Conservation (phyloP, 2,113 vertebrate species). For the Danionella cerebrum region DNA sequence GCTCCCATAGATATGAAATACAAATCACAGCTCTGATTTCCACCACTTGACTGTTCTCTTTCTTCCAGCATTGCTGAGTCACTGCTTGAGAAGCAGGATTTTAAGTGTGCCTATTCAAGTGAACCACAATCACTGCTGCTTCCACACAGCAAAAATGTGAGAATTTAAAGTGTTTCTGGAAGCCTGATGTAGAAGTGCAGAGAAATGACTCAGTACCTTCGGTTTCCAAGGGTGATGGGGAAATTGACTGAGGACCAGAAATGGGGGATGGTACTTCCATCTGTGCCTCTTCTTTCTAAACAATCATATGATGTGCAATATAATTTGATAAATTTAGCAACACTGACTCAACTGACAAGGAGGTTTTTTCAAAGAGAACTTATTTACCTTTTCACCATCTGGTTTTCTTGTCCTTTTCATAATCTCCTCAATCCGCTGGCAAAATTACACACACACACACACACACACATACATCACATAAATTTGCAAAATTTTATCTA, state of each 20-base stretch:
- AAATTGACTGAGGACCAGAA: slow-evolving; percentile 23
- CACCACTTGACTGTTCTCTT: slow-evolving; percentile 34
- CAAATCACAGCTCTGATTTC: not conserved
- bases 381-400: slow-evolving; percentile 74
- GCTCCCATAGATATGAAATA: not conserved
- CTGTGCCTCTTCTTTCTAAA: slow-evolving; percentile 34
- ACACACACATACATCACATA: not conserved
- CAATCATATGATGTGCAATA: slow-evolving; percentile 4
- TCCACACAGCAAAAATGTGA: not conserved
- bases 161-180: not conserved
- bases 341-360: not conserved
- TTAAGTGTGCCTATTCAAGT: not conserved
- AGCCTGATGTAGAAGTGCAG: not conserved
- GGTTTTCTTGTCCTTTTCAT: slow-evolving; percentile 95
- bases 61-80: slow-evolving; percentile 53
- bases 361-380: not conserved
- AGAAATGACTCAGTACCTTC: slow-evolving; percentile 22
- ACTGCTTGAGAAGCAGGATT: slow-evolving; percentile 45
- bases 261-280: slow-evolving; percentile 45
- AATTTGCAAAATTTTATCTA: no score
- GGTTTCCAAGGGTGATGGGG: slow-evolving; percentile 24
- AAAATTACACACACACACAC: not conserved
- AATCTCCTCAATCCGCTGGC: slow-evolving; percentile 94
- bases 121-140: not conserved
- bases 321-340: not conserved